A percentile compares a stretch with the other conserved stretches of the same genome.
phyloP scores from a whole-genome alignment of 2,888 invertebrate genomes.

The Zygogramma bicolorata region DNA sequence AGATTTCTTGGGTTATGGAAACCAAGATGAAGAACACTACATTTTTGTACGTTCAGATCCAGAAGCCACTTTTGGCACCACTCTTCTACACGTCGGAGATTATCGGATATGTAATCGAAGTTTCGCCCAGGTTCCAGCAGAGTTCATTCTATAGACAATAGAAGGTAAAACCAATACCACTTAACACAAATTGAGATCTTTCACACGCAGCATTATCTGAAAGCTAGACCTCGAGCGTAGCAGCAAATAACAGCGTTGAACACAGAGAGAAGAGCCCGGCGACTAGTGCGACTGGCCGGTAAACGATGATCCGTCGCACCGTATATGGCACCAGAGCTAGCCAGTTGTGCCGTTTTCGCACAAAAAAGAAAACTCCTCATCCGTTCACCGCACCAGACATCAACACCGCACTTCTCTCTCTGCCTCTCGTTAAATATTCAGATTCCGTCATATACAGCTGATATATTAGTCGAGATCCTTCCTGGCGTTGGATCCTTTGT shows the following conservation, averaged over 20 bases:
- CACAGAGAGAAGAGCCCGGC: neutral
- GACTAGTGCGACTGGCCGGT: slow-evolving; percentile 35
- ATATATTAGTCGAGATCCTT: slow-evolving; percentile 33
- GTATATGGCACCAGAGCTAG: slow-evolving; percentile 44
- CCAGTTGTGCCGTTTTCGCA: slow-evolving; percentile 39
- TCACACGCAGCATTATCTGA: neutral
- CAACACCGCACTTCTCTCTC: slow-evolving; percentile 31
- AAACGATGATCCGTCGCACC: slow-evolving; percentile 41
- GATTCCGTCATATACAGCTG: slow-evolving; percentile 33
- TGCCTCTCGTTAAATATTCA: slow-evolving; percentile 37
- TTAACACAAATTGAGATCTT: neutral
- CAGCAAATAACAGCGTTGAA: neutral
- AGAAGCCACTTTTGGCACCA: too few species aligned
- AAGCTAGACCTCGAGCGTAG: neutral
- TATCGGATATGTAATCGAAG: too few species aligned
- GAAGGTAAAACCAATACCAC: too few species aligned
- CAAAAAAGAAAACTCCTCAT: slow-evolving; percentile 41
- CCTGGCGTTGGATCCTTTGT: slow-evolving; percentile 10
- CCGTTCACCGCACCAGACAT: slow-evolving; percentile 46
- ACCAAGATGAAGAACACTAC: too few species aligned
- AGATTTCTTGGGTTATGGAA: too few species aligned
- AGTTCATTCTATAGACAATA: too few species aligned
- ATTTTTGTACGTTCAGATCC: too few species aligned
- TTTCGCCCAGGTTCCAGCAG: too few species aligned
- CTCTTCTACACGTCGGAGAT: too few species aligned